Evolutionary conservation across 2,888 invertebrate species (phyloP).

Genomic region (Pseudococcus longispinus): DNA sequence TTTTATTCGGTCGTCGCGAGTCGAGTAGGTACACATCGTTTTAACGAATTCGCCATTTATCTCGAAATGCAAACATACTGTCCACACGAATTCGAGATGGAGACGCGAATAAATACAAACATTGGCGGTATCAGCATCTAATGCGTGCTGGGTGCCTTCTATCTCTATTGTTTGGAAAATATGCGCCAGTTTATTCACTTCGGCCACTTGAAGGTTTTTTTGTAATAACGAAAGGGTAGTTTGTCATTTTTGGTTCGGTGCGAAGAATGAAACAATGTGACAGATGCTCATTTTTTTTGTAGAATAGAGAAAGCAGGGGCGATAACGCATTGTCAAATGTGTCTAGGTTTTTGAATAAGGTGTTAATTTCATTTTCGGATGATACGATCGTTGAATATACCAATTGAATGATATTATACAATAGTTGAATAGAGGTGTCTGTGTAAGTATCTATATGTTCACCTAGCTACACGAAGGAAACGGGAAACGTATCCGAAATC

Average conservation of each 20-base stretch:
- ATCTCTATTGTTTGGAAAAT: neutral
- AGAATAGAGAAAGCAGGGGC: neutral
- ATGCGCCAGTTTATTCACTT: neutral
- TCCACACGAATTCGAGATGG: neutral
- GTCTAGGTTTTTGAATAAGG: neutral
- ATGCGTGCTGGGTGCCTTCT: neutral
- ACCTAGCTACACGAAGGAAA: too few species aligned
- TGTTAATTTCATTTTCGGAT: neutral
- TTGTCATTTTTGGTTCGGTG: neutral
- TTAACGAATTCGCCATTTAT: slow-evolving; percentile 36
- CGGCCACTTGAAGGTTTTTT: neutral
- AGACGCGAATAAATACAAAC: neutral
- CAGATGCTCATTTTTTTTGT: neutral
- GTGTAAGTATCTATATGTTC: too few species aligned
- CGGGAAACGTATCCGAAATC: too few species aligned
- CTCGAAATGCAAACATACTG: slow-evolving; percentile 20
- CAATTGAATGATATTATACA: neutral
- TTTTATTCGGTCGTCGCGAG: slow-evolving; percentile 41
- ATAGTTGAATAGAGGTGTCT: neutral
- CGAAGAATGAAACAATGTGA: neutral
- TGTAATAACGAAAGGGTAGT: neutral
- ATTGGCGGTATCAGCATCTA: neutral
- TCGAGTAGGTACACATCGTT: slow-evolving; percentile 26
- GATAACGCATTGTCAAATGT: neutral
- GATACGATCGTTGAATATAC: neutral